Evolutionary conservation across 2,888 invertebrate genomes (phyloP), one percentile per base, ranked within the genome.

Genomic region (Podotricha telesiphe): DNA sequence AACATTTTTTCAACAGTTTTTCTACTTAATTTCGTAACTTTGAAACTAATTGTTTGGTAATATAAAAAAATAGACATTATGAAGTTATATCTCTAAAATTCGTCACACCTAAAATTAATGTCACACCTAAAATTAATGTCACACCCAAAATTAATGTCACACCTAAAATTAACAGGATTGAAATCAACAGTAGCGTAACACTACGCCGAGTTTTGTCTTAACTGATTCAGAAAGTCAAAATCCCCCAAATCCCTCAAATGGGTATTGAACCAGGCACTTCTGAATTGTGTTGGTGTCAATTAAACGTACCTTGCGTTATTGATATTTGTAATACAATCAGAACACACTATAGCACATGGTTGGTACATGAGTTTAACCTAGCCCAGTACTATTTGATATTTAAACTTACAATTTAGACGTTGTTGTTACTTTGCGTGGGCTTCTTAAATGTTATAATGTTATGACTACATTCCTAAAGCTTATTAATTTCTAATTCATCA

Each of bases 381-480:
- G 28, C 28, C 34, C 28, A 17, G 34, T 34, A 53, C 34, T 19
- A 58, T 10, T 58, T 40, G 10, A 40, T 59, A 59, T 40, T 68
- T 68, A 15, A 55, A 22, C 55, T 19, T 34, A 58, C 34, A 51
- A 64, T 58, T 58, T 64, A 64, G 42, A 48, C 22, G 67, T 55
- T 47, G 50, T 34, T 40, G 22, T 63, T 17, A 34, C 34, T 34
- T 17, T 68, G 64, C 63, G 68, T 68, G 63, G 68, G 68, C 48
- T 58, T 28, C 7, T 20, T 63, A 20, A 53, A 53, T 51, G 50
- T 51, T 51, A 22, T 22, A 5, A 40, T 48, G 62, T 58, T 42
- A 20, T 22, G 20, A 22, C 45, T 55, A 37, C 37, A 37, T 56
- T 53, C 37, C 53, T 62, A 7, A 61, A 45, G 8, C 15, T 5